Evolutionary conservation across 2,113 vertebrate species (phyloP).

Genomic region (Poeciliopsis turrubarensis): DNA sequence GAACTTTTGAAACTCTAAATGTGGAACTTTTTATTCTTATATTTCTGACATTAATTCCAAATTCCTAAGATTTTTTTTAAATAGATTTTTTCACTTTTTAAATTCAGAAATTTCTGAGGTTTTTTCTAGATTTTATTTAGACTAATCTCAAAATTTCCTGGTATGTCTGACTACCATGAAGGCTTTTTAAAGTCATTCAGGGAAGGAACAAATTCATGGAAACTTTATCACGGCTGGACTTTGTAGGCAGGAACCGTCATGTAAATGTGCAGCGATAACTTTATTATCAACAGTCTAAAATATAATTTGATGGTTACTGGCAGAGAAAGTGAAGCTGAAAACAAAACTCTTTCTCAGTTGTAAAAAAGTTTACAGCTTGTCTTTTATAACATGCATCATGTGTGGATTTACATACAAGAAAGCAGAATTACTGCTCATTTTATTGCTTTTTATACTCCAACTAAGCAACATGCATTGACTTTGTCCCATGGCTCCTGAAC

Average conservation of each 20-base stretch:
- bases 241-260: not conserved
- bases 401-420: not conserved
- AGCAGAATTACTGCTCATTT: not conserved
- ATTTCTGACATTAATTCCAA: no score
- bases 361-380: not conserved
- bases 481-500: constrained; percentile 13
- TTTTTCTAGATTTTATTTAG: no score
- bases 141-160: not conserved
- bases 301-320: not conserved
- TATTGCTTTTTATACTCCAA: constrained; percentile 7
- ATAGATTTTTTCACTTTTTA: no score
- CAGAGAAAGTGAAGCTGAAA: not conserved
- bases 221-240: constrained; percentile 9
- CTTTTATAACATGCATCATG: not conserved
- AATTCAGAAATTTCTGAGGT: no score
- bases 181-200: not conserved
- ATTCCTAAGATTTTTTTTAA: no score
- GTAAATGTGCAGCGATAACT: not conserved
- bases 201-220: not conserved
- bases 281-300: not conserved
- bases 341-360: not conserved
- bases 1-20: no score
- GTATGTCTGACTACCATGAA: no score
- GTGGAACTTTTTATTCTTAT: no score
- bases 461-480: constrained; percentile 6